Evolutionary conservation across 2,113 vertebrate species (phyloP).

Genomic region (Centrocercus urophasianus): DNA sequence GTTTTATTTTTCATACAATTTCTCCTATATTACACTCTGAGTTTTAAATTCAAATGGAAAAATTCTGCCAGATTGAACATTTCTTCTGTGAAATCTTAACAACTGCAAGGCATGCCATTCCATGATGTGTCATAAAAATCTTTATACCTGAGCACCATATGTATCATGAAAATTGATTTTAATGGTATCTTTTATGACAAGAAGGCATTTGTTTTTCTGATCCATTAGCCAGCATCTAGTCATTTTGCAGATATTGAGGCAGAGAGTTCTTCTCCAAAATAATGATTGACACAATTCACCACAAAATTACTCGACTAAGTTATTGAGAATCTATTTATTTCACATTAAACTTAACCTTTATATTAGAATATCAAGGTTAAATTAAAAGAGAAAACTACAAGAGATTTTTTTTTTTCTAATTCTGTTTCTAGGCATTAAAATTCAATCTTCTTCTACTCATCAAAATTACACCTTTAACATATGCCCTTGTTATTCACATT

Average conservation of each 20-base stretch:
- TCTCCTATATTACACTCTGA: background rate
- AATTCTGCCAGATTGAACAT: background rate
- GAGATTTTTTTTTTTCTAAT: constrained; percentile 18
- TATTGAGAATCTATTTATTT: background rate
- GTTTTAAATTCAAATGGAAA: background rate
- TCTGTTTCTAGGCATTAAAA: constrained; percentile 62
- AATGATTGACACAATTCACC: background rate
- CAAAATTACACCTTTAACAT: constrained; percentile 59
- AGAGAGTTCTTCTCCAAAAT: background rate
- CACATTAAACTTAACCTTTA: background rate
- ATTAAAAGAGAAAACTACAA: background rate
- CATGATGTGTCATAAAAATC: background rate
- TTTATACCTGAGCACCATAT: background rate
- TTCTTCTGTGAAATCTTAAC: background rate
- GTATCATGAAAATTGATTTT: background rate
- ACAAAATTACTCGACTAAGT: background rate
- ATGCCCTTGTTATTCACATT: constrained; percentile 58
- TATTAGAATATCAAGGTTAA: background rate
- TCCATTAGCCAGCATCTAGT: background rate
- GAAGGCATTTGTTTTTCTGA: no score
- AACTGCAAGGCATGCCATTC: background rate
- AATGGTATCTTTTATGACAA: background rate
- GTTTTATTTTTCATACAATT: background rate
- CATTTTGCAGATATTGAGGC: background rate
- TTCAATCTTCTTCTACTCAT: constrained; percentile 51